These are phyloP conservation scores for Zoanthus solanderi DNA, from an alignment of 92 coral and sea anemone genomes.

Conservation along the genomic window DNA sequence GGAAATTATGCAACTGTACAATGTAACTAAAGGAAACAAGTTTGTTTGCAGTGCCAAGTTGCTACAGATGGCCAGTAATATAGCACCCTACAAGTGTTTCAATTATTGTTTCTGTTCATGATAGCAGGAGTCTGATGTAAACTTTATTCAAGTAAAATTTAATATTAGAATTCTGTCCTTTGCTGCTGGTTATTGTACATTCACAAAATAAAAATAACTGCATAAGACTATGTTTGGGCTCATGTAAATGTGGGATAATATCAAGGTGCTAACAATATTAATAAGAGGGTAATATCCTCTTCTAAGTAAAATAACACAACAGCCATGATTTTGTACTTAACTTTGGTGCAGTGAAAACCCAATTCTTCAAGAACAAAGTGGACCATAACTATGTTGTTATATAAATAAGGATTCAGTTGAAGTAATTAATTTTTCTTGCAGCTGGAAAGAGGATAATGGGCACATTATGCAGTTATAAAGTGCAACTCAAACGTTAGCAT, in stretches of 20 bases:
- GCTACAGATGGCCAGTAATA: not conserved
- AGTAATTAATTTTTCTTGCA: not conserved
- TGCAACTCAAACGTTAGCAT: not conserved
- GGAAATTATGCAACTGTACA: not conserved
- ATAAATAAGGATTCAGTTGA: not conserved
- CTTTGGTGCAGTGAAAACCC: not conserved
- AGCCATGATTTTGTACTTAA: not conserved
- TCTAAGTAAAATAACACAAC: not conserved
- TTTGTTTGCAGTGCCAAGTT: not conserved
- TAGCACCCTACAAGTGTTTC: not conserved
- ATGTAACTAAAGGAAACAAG: not conserved
- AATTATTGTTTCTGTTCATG: not conserved
- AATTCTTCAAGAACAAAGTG: not conserved
- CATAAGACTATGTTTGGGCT: not conserved
- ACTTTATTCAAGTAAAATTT: not conserved
- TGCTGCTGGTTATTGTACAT: not conserved
- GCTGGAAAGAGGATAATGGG: not conserved
- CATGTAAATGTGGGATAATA: not conserved
- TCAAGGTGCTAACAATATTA: not conserved
- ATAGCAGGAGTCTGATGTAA: not conserved
- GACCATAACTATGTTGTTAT: not conserved
- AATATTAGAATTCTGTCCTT: not conserved
- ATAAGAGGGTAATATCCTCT: not conserved
- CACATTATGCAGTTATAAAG: not conserved
- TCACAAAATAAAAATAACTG: not conserved